phyloP scores from a whole-genome alignment of 2,113 vertebrate genomes.

The Sander vitreus region DNA sequence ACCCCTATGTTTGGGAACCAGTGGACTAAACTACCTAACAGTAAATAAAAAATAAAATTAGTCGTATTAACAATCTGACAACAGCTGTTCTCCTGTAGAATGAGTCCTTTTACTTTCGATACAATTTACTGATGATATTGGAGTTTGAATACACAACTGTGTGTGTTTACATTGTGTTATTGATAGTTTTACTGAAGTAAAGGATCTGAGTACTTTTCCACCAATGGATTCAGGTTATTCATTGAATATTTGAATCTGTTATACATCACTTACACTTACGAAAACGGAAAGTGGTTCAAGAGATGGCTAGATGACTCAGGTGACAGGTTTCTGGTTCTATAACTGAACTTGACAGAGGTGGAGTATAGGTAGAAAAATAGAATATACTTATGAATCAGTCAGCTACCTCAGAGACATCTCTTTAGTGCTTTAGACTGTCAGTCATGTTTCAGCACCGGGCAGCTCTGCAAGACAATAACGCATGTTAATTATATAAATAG shows the following conservation, averaged over 20 bases:
- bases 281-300: neutral
- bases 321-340: neutral
- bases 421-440: neutral
- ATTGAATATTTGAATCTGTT: neutral
- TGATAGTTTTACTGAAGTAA: neutral
- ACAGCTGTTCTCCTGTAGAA: neutral
- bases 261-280: neutral
- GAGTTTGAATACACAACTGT: neutral
- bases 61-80: neutral
- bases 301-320: neutral
- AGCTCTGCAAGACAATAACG: constrained; percentile 8
- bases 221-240: no score
- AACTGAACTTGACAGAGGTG: neutral
- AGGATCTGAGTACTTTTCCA: neutral
- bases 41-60: neutral
- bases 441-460: constrained; percentile 30
- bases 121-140: neutral
- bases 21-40: neutral
- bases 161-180: neutral
- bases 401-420: neutral
- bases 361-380: neutral
- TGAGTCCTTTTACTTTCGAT: neutral
- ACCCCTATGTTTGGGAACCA: neutral
- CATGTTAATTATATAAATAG: constrained; percentile 5
- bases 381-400: neutral